Base-by-base conservation (phyloP, 2,888 invertebrate genomes). In the Morpho helenor region DNA sequence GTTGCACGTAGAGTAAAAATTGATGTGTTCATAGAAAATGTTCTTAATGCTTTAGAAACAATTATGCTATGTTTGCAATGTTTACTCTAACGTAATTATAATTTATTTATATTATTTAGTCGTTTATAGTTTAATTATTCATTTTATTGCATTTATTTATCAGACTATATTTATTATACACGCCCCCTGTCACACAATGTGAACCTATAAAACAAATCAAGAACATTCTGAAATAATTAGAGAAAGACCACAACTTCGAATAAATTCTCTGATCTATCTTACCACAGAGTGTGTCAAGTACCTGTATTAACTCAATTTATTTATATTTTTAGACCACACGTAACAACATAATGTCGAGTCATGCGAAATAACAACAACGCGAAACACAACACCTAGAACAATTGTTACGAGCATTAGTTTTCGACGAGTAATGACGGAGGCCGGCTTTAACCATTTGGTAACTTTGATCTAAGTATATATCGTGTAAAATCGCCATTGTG, bases 171-270 rank as follows among this genome's bases (percentile, higher is more conserved):
- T 74, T 70, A 74, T 67, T 86, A 88, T 88, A 88, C 89, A 89
- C 88, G 88, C 87, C 85, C 82, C 86, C 87, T 86, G 89, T 85
- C 89, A 89, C 89, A 89, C 89, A 80, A 82, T 89, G 87, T 88
- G 87, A 72, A 68, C 73, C 70, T 80, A 48, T 48, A 54, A 47
- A 75, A 70, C 66, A 68, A 68, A 48, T 41, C 45, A 70, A 66
- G 53, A 46, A 44, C 45, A 60, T 49, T 59, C 54, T 53, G 53
- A 47, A 57, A 59, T 57, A 55, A 43, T 49, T 52, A 61, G 52
- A 50, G 56, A 46, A 22, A 47, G 56, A 53, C 43, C 50, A 56
- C 50, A 55, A 53, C 53, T 56, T 50, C 50, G 53, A 62, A 50
- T 56, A 53, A 57, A 59, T 58, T 63, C 67, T 49, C 49, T 59